phyloP scores from a whole-genome alignment of 2,888 invertebrate species.

The Heliothis peltigera region DNA sequence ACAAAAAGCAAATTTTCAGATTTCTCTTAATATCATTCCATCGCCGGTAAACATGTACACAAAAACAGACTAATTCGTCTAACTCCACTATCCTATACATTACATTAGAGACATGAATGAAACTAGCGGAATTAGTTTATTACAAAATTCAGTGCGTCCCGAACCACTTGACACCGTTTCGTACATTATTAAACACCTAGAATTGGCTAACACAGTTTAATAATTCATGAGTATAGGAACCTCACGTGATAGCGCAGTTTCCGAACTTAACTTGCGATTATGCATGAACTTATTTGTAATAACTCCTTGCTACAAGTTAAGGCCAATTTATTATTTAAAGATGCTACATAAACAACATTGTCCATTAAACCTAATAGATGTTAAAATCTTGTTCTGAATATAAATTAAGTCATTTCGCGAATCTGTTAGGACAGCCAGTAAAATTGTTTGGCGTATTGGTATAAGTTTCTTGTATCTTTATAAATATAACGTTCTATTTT shows the following conservation, averaged over 20 bases:
- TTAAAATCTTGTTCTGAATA: conserved; percentile 41
- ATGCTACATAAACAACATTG: conserved; percentile 36
- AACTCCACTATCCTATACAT: conserved; percentile 25
- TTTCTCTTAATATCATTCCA: no score
- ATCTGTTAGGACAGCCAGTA: conserved; percentile 25
- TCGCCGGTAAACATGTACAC: no score
- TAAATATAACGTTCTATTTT: no score
- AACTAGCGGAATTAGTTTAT: conserved; percentile 62
- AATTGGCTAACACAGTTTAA: conserved; percentile 72
- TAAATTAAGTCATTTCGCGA: conserved; percentile 21
- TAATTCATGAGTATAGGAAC: conserved; percentile 66
- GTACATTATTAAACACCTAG: conserved; percentile 74
- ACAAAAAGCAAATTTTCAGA: no score
- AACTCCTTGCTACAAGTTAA: conserved; percentile 20
- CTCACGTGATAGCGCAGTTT: conserved; percentile 49
- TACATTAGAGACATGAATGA: conserved; percentile 58
- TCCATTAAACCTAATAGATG: conserved; percentile 33
- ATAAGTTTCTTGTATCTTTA: conserved; percentile 9
- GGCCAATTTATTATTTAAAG: conserved; percentile 25
- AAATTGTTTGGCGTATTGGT: conserved; percentile 23
- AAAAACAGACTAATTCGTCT: neutral
- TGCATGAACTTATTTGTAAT: conserved; percentile 49
- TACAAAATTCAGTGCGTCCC: conserved; percentile 75
- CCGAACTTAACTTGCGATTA: conserved; percentile 42
- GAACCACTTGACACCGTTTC: conserved; percentile 71